Conservation (phyloP, 2,113 vertebrate genomes). For the Toxotes jaculatrix region DNA sequence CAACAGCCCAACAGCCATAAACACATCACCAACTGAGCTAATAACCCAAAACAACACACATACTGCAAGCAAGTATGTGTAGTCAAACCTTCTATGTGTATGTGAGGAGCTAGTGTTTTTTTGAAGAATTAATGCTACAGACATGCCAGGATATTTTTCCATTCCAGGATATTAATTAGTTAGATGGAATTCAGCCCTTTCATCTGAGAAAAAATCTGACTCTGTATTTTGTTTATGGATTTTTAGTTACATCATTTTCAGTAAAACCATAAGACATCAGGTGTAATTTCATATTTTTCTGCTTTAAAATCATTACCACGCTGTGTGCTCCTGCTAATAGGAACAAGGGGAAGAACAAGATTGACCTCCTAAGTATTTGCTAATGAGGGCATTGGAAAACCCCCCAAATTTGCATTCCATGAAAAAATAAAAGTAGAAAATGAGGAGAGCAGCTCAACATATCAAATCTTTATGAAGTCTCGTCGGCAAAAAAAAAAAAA, state of each 20-base stretch:
- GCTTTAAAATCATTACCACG: constrained; percentile 1
- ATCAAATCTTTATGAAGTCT: constrained; percentile 40
- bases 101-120: constrained; percentile 23
- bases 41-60: constrained; percentile 23
- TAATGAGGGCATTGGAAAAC: constrained; percentile 21
- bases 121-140: neutral
- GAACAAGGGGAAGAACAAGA: neutral
- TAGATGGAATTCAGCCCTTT: neutral
- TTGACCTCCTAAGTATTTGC: constrained; percentile 31
- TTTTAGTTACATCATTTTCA: neutral
- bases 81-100: constrained; percentile 1
- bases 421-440: constrained; percentile 13
- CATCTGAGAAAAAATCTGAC: neutral
- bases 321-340: neutral
- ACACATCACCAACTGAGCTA: constrained; percentile 52
- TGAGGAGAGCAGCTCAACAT: constrained; percentile 18
- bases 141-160: neutral
- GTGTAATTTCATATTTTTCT: constrained; percentile 23
- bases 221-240: neutral
- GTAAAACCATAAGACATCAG: neutral
- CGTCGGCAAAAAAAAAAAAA: neutral
- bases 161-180: constrained; percentile 9
- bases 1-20: constrained; percentile 55
- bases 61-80: constrained; percentile 24
- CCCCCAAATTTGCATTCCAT: neutral